Evolutionary conservation across 2,888 invertebrate species (phyloP).

Genomic region (Cephus nigrinus): DNA sequence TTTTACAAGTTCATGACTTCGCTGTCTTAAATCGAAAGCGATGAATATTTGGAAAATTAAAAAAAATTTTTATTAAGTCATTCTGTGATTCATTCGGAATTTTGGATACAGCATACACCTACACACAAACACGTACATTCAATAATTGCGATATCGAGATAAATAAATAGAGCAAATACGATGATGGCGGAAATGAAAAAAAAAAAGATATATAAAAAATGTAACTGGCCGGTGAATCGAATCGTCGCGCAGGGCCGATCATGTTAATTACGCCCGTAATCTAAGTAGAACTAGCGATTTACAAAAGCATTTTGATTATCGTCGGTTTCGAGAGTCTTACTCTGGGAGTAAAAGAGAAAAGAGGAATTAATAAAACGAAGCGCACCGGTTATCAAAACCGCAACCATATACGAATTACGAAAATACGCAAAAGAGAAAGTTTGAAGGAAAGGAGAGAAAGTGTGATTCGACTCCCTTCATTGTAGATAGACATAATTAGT

Average conservation of each 20-base stretch:
- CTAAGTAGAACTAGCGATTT: slow-evolving; percentile 11
- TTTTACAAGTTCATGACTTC: not conserved
- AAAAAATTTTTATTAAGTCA: not conserved
- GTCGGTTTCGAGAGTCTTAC: slow-evolving; percentile 1
- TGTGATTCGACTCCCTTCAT: not conserved
- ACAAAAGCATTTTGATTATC: not conserved
- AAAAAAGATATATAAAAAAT: not conserved
- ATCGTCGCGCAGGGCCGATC: not conserved
- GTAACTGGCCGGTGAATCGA: not conserved
- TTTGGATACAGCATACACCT: not conserved
- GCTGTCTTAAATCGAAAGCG: not conserved
- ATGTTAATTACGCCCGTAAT: slow-evolving; percentile 1
- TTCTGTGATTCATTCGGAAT: not conserved
- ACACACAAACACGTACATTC: not conserved
- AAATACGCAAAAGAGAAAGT: slow-evolving; percentile 9
- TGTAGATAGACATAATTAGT: slow-evolving; percentile 39
- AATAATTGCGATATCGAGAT: not conserved
- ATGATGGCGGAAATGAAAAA: not conserved
- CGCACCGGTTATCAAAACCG: not conserved
- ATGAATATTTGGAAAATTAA: not conserved
- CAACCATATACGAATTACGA: not conserved
- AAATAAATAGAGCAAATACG: not conserved
- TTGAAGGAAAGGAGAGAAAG: slow-evolving; percentile 1
- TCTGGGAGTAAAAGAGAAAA: slow-evolving; percentile 23
- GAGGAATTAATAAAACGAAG: not conserved